phyloP scores from a whole-genome alignment of 1,140 invertebrate species.

The Trachymyrmex cornetzi region DNA sequence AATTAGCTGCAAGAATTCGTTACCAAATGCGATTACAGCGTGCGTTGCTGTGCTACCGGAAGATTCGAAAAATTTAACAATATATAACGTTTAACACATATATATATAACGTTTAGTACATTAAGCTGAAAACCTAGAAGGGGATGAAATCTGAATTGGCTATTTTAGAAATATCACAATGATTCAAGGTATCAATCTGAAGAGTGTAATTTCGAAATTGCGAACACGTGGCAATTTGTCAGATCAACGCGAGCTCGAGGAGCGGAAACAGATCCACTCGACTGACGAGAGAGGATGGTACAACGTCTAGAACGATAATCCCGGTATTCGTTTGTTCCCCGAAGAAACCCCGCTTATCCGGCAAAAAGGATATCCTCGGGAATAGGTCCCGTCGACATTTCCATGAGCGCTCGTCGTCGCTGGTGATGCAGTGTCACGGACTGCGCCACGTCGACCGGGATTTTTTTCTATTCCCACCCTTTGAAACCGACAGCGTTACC shows the following conservation, averaged over 20 bases:
- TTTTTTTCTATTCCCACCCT: constrained; percentile 26
- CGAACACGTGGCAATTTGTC: constrained; percentile 17
- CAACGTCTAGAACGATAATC: constrained; percentile 42
- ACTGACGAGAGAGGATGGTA: constrained; percentile 2
- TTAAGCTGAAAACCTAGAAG: neutral
- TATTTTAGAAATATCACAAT: neutral
- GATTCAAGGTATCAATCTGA: constrained; percentile 9
- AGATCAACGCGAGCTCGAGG: constrained; percentile 16
- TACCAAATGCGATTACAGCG: neutral
- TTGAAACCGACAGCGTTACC: constrained; percentile 18
- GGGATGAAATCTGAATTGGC: neutral
- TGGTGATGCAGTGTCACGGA: constrained; percentile 41
- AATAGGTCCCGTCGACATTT: constrained; percentile 39
- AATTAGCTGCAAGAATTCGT: neutral
- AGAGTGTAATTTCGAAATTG: constrained; percentile 40
- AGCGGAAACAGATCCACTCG: constrained; percentile 11
- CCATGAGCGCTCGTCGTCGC: constrained; percentile 33
- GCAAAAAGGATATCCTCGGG: constrained; percentile 48
- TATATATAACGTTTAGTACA: too few relatives aligned
- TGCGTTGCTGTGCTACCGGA: neutral
- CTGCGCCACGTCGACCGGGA: constrained; percentile 22
- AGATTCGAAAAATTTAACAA: neutral
- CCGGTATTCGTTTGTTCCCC: constrained; percentile 43
- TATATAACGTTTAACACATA: neutral
- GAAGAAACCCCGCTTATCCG: constrained; percentile 59